Evolutionary conservation across 92 coral and sea anemone species (phyloP).

Genomic region (Actinernus sp.): DNA sequence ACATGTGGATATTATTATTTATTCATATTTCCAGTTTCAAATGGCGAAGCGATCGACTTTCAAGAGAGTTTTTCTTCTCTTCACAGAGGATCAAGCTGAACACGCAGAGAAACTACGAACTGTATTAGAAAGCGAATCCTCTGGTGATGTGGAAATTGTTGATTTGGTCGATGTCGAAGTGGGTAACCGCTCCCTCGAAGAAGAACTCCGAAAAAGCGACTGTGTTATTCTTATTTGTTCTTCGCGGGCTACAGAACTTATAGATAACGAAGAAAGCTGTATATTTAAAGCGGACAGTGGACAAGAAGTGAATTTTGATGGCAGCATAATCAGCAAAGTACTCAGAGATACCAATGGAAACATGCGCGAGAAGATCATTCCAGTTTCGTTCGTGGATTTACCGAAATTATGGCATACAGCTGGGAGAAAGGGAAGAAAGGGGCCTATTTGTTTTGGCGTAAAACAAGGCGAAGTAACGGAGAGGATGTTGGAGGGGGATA

Average conservation of each 20-base stretch:
- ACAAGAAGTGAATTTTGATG: conserved; percentile 70
- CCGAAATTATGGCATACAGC: conserved; percentile 60
- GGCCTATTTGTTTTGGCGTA: conserved; percentile 67
- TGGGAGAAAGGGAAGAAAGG: conserved; percentile 25
- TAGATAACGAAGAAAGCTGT: conserved; percentile 67
- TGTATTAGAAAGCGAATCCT: conserved; percentile 73
- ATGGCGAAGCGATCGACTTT: conserved; percentile 58
- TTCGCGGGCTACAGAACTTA: conserved; percentile 62
- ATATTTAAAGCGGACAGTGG: conserved; percentile 58
- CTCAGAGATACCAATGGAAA: conserved; percentile 58
- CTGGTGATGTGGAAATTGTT: conserved; percentile 53
- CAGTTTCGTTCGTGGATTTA: conserved; percentile 76
- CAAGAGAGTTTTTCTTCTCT: conserved; percentile 66
- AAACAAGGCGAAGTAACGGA: conserved; percentile 68
- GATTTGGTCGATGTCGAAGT: conserved; percentile 67
- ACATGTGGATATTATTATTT: no score
- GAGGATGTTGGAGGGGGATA: conserved; percentile 74
- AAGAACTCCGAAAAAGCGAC: conserved; percentile 57
- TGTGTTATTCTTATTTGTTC: conserved; percentile 69
- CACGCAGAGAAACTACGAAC: conserved; percentile 73
- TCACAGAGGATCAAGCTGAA: conserved; percentile 63
- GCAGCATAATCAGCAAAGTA: conserved; percentile 50
- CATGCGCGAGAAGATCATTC: conserved; percentile 64
- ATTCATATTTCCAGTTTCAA: conserved; percentile 30
- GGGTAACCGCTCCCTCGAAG: conserved; percentile 27